phyloP scores from a whole-genome alignment of 2,797 vertebrate species.

The Enteromius argenteus region DNA sequence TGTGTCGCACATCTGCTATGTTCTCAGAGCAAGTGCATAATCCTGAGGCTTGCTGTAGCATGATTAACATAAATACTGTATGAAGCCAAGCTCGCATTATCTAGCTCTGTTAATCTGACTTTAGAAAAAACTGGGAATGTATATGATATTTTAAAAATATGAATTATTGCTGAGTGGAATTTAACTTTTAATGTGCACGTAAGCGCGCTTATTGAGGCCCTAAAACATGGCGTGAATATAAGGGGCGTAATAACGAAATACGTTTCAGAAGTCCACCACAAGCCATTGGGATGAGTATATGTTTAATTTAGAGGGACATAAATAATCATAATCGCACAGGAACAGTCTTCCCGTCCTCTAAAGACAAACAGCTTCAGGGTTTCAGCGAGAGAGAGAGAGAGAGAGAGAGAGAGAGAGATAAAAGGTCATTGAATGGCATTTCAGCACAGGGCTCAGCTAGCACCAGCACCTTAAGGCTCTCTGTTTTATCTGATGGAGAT shows the following conservation, averaged over 20 bases:
- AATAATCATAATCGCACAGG: constrained; percentile 25
- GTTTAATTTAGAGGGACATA: constrained; percentile 34
- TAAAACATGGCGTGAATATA: background rate
- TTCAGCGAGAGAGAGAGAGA: constrained; percentile 19
- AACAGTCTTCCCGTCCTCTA: constrained; percentile 23
- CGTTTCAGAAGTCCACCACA: background rate
- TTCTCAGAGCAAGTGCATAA: background rate
- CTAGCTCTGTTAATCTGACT: background rate
- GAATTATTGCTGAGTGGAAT: background rate
- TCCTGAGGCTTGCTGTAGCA: background rate
- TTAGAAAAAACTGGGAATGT: background rate
- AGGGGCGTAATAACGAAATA: background rate
- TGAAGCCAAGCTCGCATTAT: background rate
- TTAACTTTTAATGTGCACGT: background rate
- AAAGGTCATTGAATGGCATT: constrained; percentile 54
- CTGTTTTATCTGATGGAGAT: constrained; percentile 41
- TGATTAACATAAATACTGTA: constrained; percentile 2
- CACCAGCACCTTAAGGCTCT: constrained; percentile 36
- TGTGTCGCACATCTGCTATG: background rate
- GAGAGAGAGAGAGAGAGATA: constrained; percentile 25
- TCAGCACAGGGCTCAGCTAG: constrained; percentile 36
- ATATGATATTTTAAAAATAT: background rate
- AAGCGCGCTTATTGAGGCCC: background rate
- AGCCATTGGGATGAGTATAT: background rate
- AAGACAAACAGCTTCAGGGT: constrained; percentile 41